These are phyloP conservation scores for Athripsodes cinereus DNA, from an alignment of 2,888 invertebrate genomes.

Conservation along the genomic window DNA sequence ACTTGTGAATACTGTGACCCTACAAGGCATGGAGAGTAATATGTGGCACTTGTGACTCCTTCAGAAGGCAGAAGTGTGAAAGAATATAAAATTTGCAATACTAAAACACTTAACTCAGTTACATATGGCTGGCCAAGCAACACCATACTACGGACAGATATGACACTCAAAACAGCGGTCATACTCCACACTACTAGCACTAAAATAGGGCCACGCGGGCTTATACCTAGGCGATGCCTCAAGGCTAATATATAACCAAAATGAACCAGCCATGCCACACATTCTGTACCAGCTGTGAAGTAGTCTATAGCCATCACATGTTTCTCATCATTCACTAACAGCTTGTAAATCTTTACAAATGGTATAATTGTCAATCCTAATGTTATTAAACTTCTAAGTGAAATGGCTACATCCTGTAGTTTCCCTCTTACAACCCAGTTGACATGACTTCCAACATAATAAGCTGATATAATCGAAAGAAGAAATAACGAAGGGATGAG, in stretches of 20 bases:
- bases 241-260: conserved; percentile 67
- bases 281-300: conserved; percentile 62
- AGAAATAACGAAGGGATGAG: conserved; percentile 69
- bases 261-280: conserved; percentile 77
- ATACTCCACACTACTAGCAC: conserved; percentile 65
- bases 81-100: conserved; percentile 63
- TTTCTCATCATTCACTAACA: conserved; percentile 46
- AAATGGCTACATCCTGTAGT: conserved; percentile 57
- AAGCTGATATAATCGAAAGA: conserved; percentile 73
- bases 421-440: conserved; percentile 57
- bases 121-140: conserved; percentile 46
- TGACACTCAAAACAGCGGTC: conserved; percentile 58
- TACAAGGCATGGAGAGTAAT: conserved; percentile 45
- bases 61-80: conserved; percentile 63
- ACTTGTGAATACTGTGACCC: conserved; percentile 51
- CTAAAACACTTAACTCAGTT: conserved; percentile 56
- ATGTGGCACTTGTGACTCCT: conserved; percentile 44
- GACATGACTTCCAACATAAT: conserved; percentile 66
- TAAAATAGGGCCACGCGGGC: conserved; percentile 67
- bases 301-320: conserved; percentile 61
- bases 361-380: conserved; percentile 61
- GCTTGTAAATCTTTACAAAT: conserved; percentile 60
- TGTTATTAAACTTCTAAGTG: conserved; percentile 57
- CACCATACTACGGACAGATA: conserved; percentile 63
- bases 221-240: conserved; percentile 56